These are phyloP conservation scores for Antheraea assamensis DNA, from an alignment of 2,888 invertebrate species.

Conservation along the genomic window DNA sequence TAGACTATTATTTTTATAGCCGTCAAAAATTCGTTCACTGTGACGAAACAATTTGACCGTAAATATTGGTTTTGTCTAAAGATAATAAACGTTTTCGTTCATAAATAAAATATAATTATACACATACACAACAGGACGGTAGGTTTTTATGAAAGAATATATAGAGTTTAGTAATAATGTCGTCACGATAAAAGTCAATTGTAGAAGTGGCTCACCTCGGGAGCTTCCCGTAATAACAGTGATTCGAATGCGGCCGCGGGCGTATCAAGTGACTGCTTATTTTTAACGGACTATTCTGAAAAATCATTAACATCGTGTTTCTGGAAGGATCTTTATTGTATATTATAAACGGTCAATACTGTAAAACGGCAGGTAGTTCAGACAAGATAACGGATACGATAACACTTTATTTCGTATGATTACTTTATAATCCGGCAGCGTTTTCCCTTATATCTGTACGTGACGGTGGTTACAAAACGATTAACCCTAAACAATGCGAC, in stretches of 20 bases:
- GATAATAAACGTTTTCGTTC: slow-evolving; percentile 55
- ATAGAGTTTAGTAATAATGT: slow-evolving; percentile 64
- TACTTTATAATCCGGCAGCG: too few relatives aligned
- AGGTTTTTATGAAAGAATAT: slow-evolving; percentile 51
- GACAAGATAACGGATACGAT: too few relatives aligned
- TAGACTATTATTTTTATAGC: slow-evolving; percentile 25
- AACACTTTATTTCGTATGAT: too few relatives aligned
- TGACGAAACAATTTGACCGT: slow-evolving; percentile 43
- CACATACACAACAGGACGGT: slow-evolving; percentile 28
- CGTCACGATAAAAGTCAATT: slow-evolving; percentile 77
- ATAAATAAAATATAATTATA: slow-evolving; percentile 57
- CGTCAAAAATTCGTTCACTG: slow-evolving; percentile 34
- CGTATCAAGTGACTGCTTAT: slow-evolving; percentile 22
- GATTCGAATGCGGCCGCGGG: slow-evolving; percentile 46
- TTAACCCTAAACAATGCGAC: too few relatives aligned
- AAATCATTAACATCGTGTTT: not conserved
- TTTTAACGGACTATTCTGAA: slow-evolving; percentile 20
- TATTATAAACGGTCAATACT: not conserved
- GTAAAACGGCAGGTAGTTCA: too few relatives aligned
- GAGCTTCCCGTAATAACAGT: slow-evolving; percentile 69
- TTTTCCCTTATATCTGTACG: too few relatives aligned
- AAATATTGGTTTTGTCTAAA: slow-evolving; percentile 48
- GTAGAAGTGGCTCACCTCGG: slow-evolving; percentile 61
- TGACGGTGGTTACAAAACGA: too few relatives aligned
- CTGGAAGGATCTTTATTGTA: not conserved